Percentiles rank a stretch among this genome's conserved stretches.
These are phyloP conservation scores for Brachypodius melanocephalos DNA, from an alignment of 2,113 vertebrate genomes.

Conservation along the genomic window DNA sequence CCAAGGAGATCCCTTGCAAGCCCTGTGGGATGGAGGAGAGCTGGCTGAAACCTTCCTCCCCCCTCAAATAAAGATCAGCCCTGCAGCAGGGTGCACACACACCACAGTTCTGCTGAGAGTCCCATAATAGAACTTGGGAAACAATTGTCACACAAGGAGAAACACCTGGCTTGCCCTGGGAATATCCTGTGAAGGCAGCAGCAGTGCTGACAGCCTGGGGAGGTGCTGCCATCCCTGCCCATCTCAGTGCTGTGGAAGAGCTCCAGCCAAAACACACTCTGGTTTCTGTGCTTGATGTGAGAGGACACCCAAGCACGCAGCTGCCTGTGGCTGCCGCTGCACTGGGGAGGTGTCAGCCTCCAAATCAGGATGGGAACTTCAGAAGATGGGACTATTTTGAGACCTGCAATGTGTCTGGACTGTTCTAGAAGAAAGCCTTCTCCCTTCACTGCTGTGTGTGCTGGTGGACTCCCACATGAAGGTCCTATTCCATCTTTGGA, in stretches of 20 bases:
- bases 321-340: neutral
- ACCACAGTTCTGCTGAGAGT: neutral
- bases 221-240: neutral
- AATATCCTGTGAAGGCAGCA: neutral
- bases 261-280: neutral
- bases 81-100: neutral
- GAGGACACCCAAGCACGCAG: neutral
- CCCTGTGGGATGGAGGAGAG: neutral
- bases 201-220: neutral
- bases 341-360: neutral
- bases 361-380: neutral
- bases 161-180: neutral
- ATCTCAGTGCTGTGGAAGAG: neutral
- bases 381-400: neutral
- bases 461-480: neutral
- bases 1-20: neutral
- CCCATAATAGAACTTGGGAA: accelerated
- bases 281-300: neutral
- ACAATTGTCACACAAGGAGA: neutral
- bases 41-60: neutral
- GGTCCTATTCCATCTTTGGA: neutral
- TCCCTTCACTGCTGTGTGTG: neutral
- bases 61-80: neutral
- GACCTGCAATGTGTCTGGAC: neutral
- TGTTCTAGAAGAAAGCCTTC: neutral